These are phyloP conservation scores for Macroglossus sobrinus DNA, from an alignment of 2,113 vertebrate genomes.

Conservation along the genomic window DNA sequence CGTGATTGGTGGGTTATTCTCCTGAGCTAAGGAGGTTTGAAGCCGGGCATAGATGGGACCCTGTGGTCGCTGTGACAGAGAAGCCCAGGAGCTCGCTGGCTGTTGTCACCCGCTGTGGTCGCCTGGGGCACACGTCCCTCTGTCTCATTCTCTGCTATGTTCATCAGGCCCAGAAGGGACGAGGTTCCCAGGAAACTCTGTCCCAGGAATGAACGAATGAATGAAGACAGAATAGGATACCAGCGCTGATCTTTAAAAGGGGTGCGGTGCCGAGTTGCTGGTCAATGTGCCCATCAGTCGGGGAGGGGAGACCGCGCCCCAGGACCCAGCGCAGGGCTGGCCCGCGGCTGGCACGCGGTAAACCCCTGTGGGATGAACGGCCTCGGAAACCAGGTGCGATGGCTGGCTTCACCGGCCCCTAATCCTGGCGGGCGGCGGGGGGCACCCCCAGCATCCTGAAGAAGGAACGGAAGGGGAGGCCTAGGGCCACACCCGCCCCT, in stretches of 20 bases:
- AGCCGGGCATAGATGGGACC: fast-evolving
- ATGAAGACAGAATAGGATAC: fast-evolving
- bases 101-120: fast-evolving
- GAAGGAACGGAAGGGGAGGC: no score
- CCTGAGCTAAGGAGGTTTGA: not conserved
- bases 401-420: no score
- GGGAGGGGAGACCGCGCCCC: fast-evolving
- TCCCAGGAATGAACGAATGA: fast-evolving
- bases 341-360: fast-evolving
- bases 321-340: fast-evolving
- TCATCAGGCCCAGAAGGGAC: fast-evolving
- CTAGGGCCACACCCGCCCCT: not conserved
- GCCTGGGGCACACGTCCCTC: not conserved
- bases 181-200: no score
- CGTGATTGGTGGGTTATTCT: not conserved
- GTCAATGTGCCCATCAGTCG: fast-evolving
- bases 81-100: fast-evolving
- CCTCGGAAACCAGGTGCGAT: fast-evolving
- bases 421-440: fast-evolving
- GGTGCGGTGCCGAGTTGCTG: fast-evolving
- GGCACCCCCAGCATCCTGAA: not conserved
- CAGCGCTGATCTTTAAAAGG: not conserved
- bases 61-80: not conserved
- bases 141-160: fast-evolving
- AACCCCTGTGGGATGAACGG: fast-evolving